Evolutionary conservation across 2,888 invertebrate genomes (phyloP).

Genomic region (Lycaena phlaeas): DNA sequence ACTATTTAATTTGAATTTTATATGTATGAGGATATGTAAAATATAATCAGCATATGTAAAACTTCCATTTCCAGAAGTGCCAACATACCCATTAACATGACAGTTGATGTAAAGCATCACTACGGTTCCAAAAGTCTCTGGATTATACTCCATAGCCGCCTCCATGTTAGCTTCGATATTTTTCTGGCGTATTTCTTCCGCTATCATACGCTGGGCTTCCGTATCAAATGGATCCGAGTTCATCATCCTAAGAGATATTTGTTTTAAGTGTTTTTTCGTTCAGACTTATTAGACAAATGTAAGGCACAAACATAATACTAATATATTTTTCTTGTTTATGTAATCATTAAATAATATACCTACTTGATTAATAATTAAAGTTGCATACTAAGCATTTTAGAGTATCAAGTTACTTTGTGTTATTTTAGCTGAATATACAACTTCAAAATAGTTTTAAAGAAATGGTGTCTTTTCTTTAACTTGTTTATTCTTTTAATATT

Average conservation of each 20-base stretch:
- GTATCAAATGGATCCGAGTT: constrained; percentile 96
- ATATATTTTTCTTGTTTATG: no score
- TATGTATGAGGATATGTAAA: no score
- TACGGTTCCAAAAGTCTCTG: constrained; percentile 98
- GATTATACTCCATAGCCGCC: constrained; percentile 98
- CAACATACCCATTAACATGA: constrained; percentile 87
- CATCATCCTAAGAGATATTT: constrained; percentile 77
- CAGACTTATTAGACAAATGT: not conserved
- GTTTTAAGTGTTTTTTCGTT: not conserved
- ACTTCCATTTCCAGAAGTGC: no score
- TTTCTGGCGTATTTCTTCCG: constrained; percentile 95
- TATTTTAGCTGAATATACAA: no score
- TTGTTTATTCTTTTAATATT: no score
- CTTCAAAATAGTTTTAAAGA: no score
- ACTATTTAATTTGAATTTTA: not conserved
- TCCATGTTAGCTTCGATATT: constrained; percentile 99
- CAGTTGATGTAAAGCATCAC: constrained; percentile 98
- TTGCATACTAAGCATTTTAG: no score
- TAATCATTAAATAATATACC: no score
- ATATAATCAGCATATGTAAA: no score
- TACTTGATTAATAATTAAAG: no score
- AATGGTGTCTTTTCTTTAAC: no score
- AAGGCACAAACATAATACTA: not conserved
- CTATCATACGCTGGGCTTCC: constrained; percentile 94
- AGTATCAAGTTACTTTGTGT: no score